These are phyloP conservation scores for Nyctibius bracteatus DNA, from an alignment of 2,113 vertebrate species.

Conservation along the genomic window DNA sequence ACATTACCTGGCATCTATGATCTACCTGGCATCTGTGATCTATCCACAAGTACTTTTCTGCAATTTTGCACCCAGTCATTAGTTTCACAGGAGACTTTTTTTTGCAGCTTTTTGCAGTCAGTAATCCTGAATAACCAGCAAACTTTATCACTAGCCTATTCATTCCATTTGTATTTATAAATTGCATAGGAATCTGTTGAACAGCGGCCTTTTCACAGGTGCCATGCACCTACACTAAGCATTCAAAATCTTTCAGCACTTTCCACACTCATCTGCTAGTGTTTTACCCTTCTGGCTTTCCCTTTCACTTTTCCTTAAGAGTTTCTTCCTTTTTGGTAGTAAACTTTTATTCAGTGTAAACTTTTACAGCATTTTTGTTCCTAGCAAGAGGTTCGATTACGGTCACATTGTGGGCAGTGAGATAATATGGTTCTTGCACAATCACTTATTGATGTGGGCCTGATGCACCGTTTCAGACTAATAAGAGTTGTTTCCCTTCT, in stretches of 20 bases:
- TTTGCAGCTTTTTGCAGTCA: neutral
- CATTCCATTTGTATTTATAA: neutral
- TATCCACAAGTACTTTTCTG: neutral
- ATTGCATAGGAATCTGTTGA: neutral
- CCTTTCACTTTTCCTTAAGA: neutral
- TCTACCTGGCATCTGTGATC: too few species aligned
- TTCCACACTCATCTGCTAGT: neutral
- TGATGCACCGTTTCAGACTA: neutral
- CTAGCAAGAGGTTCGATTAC: neutral
- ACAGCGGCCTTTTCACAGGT: neutral
- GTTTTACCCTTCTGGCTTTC: neutral
- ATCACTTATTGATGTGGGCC: slow-evolving; percentile 22
- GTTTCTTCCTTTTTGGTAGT: neutral
- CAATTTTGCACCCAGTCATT: neutral
- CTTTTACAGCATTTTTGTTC: neutral
- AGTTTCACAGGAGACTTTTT: neutral
- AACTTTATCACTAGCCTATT: neutral
- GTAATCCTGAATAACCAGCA: neutral
- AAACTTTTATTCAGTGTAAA: neutral
- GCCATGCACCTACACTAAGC: neutral
- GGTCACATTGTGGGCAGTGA: neutral
- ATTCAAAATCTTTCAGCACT: neutral
- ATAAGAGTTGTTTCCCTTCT: neutral
- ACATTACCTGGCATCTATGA: neutral
- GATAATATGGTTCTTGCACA: neutral